Base-by-base conservation (phyloP, 2,888 invertebrate species). In the Lobophora halterata region DNA sequence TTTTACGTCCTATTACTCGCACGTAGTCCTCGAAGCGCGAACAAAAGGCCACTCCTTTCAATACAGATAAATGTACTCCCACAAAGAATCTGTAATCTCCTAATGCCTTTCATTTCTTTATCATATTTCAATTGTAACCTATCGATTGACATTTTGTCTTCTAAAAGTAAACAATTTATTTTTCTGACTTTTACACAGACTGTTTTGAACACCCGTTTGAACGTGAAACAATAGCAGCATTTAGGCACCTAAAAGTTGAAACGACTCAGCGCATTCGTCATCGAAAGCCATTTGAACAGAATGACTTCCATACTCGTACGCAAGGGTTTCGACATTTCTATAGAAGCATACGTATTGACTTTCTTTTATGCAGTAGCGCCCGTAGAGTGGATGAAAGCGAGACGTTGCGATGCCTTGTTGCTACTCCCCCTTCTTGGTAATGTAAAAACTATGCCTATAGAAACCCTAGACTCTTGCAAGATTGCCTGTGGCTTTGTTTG, bases 211-310 rank as follows among this genome's bases (percentile, higher is more conserved):
- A 26, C 55, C 58, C 53, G 56, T 62, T 52, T 61, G 65, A 58
- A 64, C 61, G 49, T 50, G 67, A 72, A 83, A 86, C 85, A 87
- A 87, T 78, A 66, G 81, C 61, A 64, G 69, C 82, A 80, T 82
- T 86, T 78, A 80, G 77, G 63, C 65, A 55, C 68, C 79, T 79
- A 79, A 82, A 83, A 77, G 70, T 71, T 37, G 71, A 77, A 80
- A 74, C 71, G 65, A 66, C 71, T 79, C 71, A 63, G 68, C 62
- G 75, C 74, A 77, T 72, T 80, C 76, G 77, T 82, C 83, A 86
- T 86, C 83, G 85, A 86, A 83, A 82, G 74, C 78, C 71, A 76
- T 82, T 85, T 66, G 74, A 78, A 74, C 66, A 79, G 63, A 77
- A 70, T 71, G 72, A 74, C 68, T 71, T 61, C 18, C 66, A 67